Base-by-base conservation (phyloP, 2,888 invertebrate genomes). In the Tetanocera ferruginea region DNA sequence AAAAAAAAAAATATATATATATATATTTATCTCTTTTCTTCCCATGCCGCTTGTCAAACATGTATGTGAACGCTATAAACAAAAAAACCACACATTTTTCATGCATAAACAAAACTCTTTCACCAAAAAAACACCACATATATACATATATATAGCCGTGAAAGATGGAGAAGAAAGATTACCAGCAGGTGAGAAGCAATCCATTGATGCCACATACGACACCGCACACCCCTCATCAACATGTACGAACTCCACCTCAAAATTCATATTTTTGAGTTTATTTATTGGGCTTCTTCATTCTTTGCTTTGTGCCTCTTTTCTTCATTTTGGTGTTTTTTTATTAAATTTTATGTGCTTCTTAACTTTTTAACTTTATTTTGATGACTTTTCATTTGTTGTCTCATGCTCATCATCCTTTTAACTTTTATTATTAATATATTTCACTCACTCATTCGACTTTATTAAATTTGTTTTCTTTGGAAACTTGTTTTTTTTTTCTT, bases 131-230 rank as follows among this genome's bases (percentile, higher is more conserved):
- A 49, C 23, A 76, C 49, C 64, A 66, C 17, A 70, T 52, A 31
- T 69, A 28, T 9, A 70, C 74, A 67, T 43, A 70, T 76, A 55
- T 76, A 83, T 90, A 93, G 93, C 93, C 89, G 92, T 92, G 90
- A 91, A 92, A 91, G 93, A 93, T 87, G 93, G 93, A 87, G 93
- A 93, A 89, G 93, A 93, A 89, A 90, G 93, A 90, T 91, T 92
- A 87, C 93, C 93, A 86, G 93, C 93, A 93, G 93, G 93, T 93
- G 93, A 89, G 88, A 86, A 84, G 87, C 85, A 82, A 89, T 51
- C 64, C 70, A 60, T 69, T 62, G 85, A 81, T 76, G 82, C 82
- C 82, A 77, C 80, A 79, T 78, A 81, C 81, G 81, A 82, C 78
- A 80, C 76, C 79, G 79, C 81, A 80, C 79, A 79, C 60, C 78